Evolutionary conservation across 2,797 vertebrate genomes (phyloP), one percentile per base, ranked within the genome.

Genomic region (Sebastiscus tertius): DNA sequence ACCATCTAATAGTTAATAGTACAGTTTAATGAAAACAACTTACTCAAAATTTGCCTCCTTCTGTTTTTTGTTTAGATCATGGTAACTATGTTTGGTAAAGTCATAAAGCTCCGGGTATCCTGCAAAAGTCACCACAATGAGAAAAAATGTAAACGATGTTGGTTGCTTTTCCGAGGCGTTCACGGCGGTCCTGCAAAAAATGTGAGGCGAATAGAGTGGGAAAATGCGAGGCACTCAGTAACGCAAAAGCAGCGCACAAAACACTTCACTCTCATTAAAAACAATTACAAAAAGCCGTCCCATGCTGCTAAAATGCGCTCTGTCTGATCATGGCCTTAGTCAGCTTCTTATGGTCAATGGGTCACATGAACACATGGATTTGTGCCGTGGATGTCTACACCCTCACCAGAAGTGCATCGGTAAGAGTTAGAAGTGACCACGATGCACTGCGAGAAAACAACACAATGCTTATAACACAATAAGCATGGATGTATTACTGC

Each of bases 41-140:
- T 49, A 49, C 46, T 6, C 16, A 0, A 20, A 18, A 49, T 49
- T 20, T 49, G 42, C 16, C 42, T 20, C 46, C 46, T 49, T 18
- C 16, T 20, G 46, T 20, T 49, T 49, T 20, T 18, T 49, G 18
- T 49, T 49, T 7, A 49, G 18, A 49, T 49, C 0, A 0, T 49
- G 46, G 46, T 20, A 49, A 49, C 16, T 49, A 49, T 0, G 46
- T 0, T 49, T 49, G 46, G 46, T 20, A 20, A 46, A 46, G 16
- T 49, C 16, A 49, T 0, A 49, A 18, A 49, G 18, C 18, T 49
- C 0, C 0, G 16, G 16, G 3, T 18, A 60, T 60, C 59, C 59
- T 11, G 59, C 29, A 9, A 60, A 29, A 60, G 56, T 58, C 56
- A 26, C 26, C 56, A 27, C 56, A 8, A 8, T 18, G 26, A 59